These are phyloP conservation scores for Drosophila paranaensis DNA, from an alignment of 2,888 invertebrate species.

Conservation along the genomic window DNA sequence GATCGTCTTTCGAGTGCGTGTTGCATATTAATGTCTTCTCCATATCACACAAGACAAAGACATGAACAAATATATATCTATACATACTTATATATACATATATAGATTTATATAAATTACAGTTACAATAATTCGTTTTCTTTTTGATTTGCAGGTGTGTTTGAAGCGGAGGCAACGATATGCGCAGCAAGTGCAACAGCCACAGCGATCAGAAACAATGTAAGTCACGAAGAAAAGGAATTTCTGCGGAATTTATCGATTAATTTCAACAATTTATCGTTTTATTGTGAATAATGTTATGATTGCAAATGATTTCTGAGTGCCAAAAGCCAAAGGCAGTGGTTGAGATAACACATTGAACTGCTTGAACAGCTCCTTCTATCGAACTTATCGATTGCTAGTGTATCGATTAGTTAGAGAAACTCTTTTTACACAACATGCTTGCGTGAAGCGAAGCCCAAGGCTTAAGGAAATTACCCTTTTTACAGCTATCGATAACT, in stretches of 20 bases:
- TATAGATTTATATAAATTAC: slow-evolving; percentile 11
- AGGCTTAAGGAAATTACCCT: too few species aligned
- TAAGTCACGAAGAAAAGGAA: slow-evolving; percentile 7
- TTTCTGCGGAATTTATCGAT: slow-evolving; percentile 9
- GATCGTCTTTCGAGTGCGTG: slow-evolving; percentile 59
- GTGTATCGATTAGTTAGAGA: too few species aligned
- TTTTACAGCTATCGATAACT: background rate
- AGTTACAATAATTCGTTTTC: slow-evolving; percentile 28
- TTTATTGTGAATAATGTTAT: too few species aligned
- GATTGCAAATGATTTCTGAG: too few species aligned
- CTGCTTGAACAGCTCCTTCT: too few species aligned
- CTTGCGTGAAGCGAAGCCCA: too few species aligned
- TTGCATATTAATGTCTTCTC: slow-evolving; percentile 56
- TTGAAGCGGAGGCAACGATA: slow-evolving; percentile 27
- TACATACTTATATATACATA: background rate
- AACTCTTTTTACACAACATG: too few species aligned
- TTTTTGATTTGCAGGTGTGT: slow-evolving; percentile 29
- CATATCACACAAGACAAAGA: background rate
- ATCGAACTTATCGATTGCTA: too few species aligned
- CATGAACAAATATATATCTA: background rate
- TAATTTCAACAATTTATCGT: too few species aligned
- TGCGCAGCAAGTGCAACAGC: slow-evolving; percentile 40
- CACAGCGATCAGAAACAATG: slow-evolving; percentile 20
- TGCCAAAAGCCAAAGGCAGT: too few species aligned
- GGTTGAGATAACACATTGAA: too few species aligned